These are phyloP conservation scores for Ophioninae sp. DNA, from an alignment of 2,888 invertebrate species.

Conservation along the genomic window DNA sequence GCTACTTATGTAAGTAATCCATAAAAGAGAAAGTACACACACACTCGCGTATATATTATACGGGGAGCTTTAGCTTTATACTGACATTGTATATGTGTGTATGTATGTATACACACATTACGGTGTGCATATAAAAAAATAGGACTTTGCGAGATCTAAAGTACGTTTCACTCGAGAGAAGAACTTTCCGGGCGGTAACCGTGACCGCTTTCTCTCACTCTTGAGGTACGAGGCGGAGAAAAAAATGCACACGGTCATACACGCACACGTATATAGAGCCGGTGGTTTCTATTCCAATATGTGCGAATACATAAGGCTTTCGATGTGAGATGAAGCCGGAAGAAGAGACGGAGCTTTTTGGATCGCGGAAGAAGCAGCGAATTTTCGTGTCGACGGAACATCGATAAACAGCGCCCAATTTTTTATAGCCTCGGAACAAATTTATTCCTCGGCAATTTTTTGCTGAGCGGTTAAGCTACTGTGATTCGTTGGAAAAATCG, in stretches of 20 bases:
- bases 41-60: neutral
- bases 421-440: neutral
- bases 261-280: slow-evolving; percentile 12
- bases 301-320: slow-evolving; percentile 56
- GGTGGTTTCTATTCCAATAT: slow-evolving; percentile 58
- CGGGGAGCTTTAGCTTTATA: slow-evolving; percentile 8
- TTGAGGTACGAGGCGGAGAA: slow-evolving; percentile 11
- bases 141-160: slow-evolving; percentile 22
- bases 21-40: slow-evolving; percentile 51
- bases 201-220: slow-evolving; percentile 9
- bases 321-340: slow-evolving; percentile 32
- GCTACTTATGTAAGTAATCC: slow-evolving; percentile 63
- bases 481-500: too few relatives aligned
- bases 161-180: slow-evolving; percentile 26
- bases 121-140: slow-evolving; percentile 7
- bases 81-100: slow-evolving; percentile 7
- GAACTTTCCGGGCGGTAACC: slow-evolving; percentile 34
- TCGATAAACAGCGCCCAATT: neutral
- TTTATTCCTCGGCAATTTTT: neutral
- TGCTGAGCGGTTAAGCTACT: too few relatives aligned
- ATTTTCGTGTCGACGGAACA: neutral
- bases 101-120: slow-evolving; percentile 1
- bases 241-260: neutral
- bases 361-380: neutral
- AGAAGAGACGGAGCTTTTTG: slow-evolving; percentile 13